These are phyloP conservation scores for Barnardius zonarius DNA, from an alignment of 2,113 vertebrate species.

Conservation along the genomic window DNA sequence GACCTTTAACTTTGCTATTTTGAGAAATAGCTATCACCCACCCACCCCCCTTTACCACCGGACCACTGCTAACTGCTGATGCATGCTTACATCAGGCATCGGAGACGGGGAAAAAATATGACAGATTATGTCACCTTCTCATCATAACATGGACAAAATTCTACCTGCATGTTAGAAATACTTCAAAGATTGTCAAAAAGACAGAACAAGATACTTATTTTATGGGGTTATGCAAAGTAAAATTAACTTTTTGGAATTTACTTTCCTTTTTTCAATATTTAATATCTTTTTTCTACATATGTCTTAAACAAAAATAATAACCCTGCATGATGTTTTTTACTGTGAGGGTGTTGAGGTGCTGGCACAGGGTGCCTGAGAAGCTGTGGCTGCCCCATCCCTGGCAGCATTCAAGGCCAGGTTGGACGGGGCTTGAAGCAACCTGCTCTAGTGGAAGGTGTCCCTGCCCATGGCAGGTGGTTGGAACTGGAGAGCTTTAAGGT, in stretches of 20 bases:
- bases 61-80: not conserved
- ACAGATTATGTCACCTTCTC: conserved; percentile 7
- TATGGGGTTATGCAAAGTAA: not conserved
- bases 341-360: not conserved
- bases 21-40: not conserved
- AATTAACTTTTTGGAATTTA: not conserved
- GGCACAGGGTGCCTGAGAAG: not conserved
- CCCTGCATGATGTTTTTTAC: not conserved
- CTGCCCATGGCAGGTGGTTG: not conserved
- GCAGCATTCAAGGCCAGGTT: not conserved
- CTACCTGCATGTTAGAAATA: not conserved
- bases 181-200: not conserved
- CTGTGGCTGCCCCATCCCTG: not conserved
- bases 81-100: not conserved
- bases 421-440: not conserved
- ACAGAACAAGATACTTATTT: not conserved
- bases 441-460: not conserved
- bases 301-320: not conserved
- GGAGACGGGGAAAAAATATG: not conserved
- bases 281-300: not conserved
- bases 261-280: not conserved
- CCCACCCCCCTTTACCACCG: not conserved
- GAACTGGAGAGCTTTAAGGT: not conserved
- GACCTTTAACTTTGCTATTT: not conserved
- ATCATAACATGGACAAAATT: not conserved